Base-by-base conservation (phyloP, 1,140 invertebrate genomes). In the Acromyrmex heyeri region DNA sequence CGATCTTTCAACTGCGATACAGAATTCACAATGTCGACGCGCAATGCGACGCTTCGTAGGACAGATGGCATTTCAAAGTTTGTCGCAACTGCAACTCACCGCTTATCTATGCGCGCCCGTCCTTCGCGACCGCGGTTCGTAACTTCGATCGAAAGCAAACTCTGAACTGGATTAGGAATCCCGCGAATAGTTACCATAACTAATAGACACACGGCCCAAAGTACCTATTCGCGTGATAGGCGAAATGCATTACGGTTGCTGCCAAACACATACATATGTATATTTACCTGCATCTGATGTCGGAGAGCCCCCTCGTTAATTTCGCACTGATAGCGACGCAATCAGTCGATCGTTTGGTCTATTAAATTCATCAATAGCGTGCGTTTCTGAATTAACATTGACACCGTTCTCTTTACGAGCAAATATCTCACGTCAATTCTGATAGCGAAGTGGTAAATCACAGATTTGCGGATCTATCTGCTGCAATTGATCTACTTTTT, bases 111-210 rank as follows among this genome's bases (percentile, higher is more conserved):
- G 76, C 81, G 18, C 12, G 18, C 12, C 61, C 85, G 79, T 91
- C 55, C 86, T 87, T 76, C 70, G 30, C 69, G 79, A 75, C 61
- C 85, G 73, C 83, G 83, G 44, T 64, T 91, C 89, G 86, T 69
- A 59, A 77, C 87, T 81, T 76, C 90, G 90, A 87, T 87, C 88
- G 88, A 91, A 88, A 86, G 88, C 90, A 91, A 94, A 93, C 91
- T 92, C 50, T 85, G 91, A 94, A 94, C 92, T 93, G 88, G 88
- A 94, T 94, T 93, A 93, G 91, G 87, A 91, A 93, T 93, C 91
- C 88, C 85, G 70, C 79, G 86, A 90, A 92, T 92, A 93, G 92
- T 93, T 93, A 87, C 85, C 89, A 83, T 85, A 77, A 92, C 89
- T 93, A 92, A 93, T 94, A 92, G 91, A 92, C 91, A 92, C 82